These are phyloP conservation scores for Protonibea diacanthus DNA, from an alignment of 2,797 vertebrate genomes.

Conservation along the genomic window DNA sequence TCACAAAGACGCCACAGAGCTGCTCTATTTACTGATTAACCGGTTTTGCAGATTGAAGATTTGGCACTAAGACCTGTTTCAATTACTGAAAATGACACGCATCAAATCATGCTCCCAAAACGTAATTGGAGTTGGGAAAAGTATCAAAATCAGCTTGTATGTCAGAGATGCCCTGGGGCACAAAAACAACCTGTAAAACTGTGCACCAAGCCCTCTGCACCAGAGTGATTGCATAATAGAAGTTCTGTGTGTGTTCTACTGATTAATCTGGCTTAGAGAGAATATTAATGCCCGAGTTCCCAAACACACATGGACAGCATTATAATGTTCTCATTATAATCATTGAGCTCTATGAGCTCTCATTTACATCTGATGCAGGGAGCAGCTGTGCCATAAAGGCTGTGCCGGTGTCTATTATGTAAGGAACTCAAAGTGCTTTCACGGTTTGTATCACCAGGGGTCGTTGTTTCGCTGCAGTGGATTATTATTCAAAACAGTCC, in stretches of 20 bases:
- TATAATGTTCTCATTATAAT: constrained; percentile 67
- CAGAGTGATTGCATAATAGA: constrained; percentile 61
- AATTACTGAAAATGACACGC: constrained; percentile 8
- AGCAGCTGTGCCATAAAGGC: constrained; percentile 50
- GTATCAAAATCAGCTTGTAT: background rate
- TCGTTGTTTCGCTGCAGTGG: constrained; percentile 56
- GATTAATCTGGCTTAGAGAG: constrained; percentile 59
- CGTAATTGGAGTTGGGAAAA: constrained; percentile 14
- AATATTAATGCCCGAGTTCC: constrained; percentile 64
- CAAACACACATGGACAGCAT: constrained; percentile 64
- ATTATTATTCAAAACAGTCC: constrained; percentile 51
- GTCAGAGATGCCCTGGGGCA: background rate
- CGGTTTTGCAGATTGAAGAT: constrained; percentile 19
- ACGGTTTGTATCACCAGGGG: constrained; percentile 56
- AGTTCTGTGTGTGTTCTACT: constrained; percentile 50
- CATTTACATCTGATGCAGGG: constrained; percentile 55
- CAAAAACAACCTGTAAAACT: constrained; percentile 32
- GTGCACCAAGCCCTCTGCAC: background rate
- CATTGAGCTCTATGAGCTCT: constrained; percentile 42
- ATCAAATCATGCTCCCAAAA: background rate
- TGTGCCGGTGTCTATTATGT: constrained; percentile 42
- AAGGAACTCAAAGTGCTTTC: constrained; percentile 46
- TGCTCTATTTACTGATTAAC: constrained; percentile 16
- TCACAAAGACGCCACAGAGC: background rate
- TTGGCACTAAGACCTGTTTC: background rate